Conservation (phyloP, 2,797 vertebrate species). For the Gobionotothen gibberifrons region DNA sequence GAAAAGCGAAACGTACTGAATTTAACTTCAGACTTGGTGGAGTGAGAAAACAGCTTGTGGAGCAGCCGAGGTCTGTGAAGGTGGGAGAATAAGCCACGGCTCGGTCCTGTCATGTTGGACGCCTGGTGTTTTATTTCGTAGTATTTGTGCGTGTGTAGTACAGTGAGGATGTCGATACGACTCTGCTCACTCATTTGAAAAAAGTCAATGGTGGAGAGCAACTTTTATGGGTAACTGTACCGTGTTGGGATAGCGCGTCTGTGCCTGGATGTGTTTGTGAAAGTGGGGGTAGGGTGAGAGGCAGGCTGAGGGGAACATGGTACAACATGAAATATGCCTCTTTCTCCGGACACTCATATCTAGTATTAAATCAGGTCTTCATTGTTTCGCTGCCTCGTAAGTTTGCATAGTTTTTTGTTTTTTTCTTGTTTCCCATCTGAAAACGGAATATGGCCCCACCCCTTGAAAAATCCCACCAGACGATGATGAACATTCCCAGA, state of each 20-base stretch:
- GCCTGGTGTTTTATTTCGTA: conserved; percentile 50
- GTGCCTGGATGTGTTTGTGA: conserved; percentile 66
- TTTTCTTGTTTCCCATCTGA: conserved; percentile 67
- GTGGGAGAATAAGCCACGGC: conserved; percentile 25
- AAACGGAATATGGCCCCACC: conserved; percentile 82
- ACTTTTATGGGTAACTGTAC: conserved; percentile 69
- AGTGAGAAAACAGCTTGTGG: conserved; percentile 34
- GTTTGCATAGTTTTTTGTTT: conserved; percentile 79
- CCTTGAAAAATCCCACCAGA: conserved; percentile 80
- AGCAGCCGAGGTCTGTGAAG: conserved; percentile 21
- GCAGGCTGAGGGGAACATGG: conserved; percentile 37
- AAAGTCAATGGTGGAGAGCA: conserved; percentile 74
- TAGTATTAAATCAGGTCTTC: conserved; percentile 42
- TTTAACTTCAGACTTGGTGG: conserved; percentile 68
- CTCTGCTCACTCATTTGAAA: conserved; percentile 63
- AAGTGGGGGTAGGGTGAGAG: conserved; percentile 63
- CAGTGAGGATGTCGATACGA: conserved; percentile 57
- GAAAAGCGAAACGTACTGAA: conserved; percentile 75
- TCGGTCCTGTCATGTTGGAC: conserved; percentile 62
- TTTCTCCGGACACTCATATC: conserved; percentile 34
- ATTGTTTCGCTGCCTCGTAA: conserved; percentile 68
- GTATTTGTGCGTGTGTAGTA: conserved; percentile 29
- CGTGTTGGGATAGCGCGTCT: conserved; percentile 66
- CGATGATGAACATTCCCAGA: conserved; percentile 71
- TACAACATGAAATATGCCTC: conserved; percentile 43